Base-by-base conservation (phyloP, 2,113 vertebrate genomes). In the Amphiprion percula region DNA sequence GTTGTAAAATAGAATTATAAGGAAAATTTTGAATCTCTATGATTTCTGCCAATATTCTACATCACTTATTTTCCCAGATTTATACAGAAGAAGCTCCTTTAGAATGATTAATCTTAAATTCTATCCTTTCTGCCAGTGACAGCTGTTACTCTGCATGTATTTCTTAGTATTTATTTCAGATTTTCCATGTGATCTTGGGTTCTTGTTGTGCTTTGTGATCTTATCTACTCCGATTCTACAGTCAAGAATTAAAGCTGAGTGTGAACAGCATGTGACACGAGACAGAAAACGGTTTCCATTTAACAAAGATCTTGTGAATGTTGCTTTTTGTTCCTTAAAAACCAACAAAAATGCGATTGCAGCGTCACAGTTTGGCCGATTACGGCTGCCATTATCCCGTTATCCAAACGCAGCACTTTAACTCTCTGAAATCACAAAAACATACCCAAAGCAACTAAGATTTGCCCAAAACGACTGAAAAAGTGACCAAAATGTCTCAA, bases 371-470 rank as follows among this genome's bases (percentile, higher is more conserved):
- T 67, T 85, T 47, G 75, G 37, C 66, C 76, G 49, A 83, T 83
- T 80, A 56, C 82, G 73, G 62, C 72, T 41, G 78, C 80, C 63
- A 68, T 80, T 64, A 85, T 87, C 56, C 74, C 56, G 50, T 78
- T 74, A 77, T 76, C 62, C 60, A 28, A 26, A 26, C 26, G 26
- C 26, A 26, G 26, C 26, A 26, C 26, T 21, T 21, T 21, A 21
- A 21, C 21, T 21, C 21, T 21, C 21, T 21, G 21, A 21, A 21
- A 21, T 21, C 21, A 21, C 21, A 21, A 21, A 21, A 21, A 21
- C 21, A 21, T 21, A 21, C 21, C 21, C 21, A 21, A 21, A 21
- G 21, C 21, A 21, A 21, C 21, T 21, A 21, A 21, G 21, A 21
- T 21, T 21, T 21, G 21, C 1, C 21, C 21, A 21, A 21, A 21